Percentiles rank a stretch among this genome's conserved stretches.
These are phyloP conservation scores for Trachelus tabidus DNA, from an alignment of 2,888 invertebrate species.

Conservation along the genomic window DNA sequence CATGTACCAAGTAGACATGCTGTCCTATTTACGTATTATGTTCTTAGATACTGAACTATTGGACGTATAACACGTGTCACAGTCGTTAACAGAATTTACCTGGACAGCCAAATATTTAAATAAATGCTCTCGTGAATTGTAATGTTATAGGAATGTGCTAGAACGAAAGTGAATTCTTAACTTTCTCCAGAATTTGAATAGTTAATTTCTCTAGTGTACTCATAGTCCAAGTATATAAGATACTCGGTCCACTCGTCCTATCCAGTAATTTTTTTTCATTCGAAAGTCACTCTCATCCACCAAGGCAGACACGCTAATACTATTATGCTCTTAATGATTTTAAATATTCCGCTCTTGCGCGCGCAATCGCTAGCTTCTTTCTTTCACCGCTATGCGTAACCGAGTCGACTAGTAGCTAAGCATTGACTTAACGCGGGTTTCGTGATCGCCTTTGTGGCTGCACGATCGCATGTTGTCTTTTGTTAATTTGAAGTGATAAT, in stretches of 20 bases:
- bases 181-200: background rate
- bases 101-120: background rate
- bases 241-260: background rate
- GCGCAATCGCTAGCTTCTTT: background rate
- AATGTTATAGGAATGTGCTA: background rate
- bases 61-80: background rate
- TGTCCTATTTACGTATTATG: background rate
- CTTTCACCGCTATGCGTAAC: background rate
- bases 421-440: background rate
- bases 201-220: background rate
- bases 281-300: background rate
- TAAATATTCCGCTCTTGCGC: background rate
- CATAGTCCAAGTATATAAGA: background rate
- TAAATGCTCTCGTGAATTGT: background rate
- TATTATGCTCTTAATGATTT: background rate
- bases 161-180: background rate
- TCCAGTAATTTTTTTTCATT: background rate
- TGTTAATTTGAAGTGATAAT: background rate
- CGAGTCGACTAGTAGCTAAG: background rate
- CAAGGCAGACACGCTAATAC: background rate
- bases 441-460: background rate
- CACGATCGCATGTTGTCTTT: background rate
- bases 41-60: background rate
- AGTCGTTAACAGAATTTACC: background rate
- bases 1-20: background rate